Percentiles rank a stretch among this genome's conserved stretches.
Conservation (phyloP, 30 jellyfish, hydroid and myxozoan genomes). For the Catostylus mosaicus region DNA sequence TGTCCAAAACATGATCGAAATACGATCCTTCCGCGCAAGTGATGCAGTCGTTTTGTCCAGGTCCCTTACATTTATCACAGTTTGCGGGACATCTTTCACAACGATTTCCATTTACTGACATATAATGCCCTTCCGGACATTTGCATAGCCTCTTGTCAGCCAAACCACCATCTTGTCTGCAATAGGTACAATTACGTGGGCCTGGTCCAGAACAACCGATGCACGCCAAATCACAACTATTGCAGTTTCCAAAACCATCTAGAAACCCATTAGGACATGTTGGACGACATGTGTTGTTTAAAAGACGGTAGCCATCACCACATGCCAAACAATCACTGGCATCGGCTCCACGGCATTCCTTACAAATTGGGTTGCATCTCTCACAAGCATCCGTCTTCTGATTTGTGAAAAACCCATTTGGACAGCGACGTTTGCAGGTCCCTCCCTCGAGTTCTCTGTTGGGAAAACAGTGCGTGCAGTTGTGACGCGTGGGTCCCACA, state of each 20-base stretch:
- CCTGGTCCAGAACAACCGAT: slow-evolving; percentile 27
- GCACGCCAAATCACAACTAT: slow-evolving; percentile 36
- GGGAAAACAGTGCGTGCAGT: slow-evolving; percentile 55
- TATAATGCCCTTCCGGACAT: slow-evolving; percentile 40
- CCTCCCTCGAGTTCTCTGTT: slow-evolving; percentile 2
- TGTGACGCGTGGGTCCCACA: slow-evolving; percentile 29
- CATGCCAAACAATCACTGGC: slow-evolving; percentile 23
- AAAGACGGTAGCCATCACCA: slow-evolving; percentile 11
- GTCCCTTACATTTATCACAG: slow-evolving; percentile 55
- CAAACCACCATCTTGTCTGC: slow-evolving; percentile 25
- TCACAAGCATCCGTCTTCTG: slow-evolving; percentile 23
- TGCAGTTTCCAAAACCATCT: background rate
- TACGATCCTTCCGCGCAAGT: slow-evolving; percentile 35
- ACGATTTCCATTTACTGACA: background rate
- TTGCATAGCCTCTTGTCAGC: slow-evolving; percentile 6
- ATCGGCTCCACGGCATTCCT: slow-evolving; percentile 34
- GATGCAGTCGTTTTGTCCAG: slow-evolving; percentile 44
- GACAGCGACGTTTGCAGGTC: slow-evolving; percentile 35
- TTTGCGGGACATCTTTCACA: slow-evolving; percentile 32
- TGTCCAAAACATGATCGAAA: background rate
- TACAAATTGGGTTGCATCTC: slow-evolving; percentile 19
- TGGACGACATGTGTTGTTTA: slow-evolving; percentile 24
- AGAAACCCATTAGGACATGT: slow-evolving; percentile 37
- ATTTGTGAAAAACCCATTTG: slow-evolving; percentile 33
- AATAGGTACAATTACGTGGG: slow-evolving; percentile 21